phyloP scores from a whole-genome alignment of 2,888 invertebrate species.

The Steinernema hermaphroditum region DNA sequence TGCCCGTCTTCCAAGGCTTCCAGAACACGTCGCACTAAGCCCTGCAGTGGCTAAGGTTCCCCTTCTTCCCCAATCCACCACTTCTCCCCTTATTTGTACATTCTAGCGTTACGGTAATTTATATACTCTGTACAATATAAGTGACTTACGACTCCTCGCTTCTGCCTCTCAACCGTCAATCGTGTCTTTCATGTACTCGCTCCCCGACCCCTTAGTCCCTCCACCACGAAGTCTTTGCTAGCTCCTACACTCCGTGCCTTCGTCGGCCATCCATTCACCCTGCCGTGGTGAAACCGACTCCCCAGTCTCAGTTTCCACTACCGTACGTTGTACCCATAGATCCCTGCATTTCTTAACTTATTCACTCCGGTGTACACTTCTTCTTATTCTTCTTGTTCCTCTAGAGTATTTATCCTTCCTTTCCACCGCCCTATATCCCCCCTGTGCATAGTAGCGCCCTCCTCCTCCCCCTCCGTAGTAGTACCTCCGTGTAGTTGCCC shows the following conservation, averaged over 20 bases:
- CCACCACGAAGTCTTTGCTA: too few relatives aligned
- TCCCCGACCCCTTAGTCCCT: background rate
- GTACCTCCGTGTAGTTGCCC: constrained; percentile 28
- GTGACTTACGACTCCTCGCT: constrained; percentile 30
- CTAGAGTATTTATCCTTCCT: constrained; percentile 19
- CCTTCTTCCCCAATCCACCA: constrained; percentile 1
- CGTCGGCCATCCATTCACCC: constrained; percentile 18
- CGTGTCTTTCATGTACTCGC: constrained; percentile 30
- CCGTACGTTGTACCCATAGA: constrained; percentile 20
- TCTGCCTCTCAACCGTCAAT: constrained; percentile 28
- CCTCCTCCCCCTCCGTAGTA: constrained; percentile 10
- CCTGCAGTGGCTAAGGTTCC: background rate
- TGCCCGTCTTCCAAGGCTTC: constrained; percentile 26
- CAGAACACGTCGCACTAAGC: constrained; percentile 14
- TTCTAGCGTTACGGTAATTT: constrained; percentile 31
- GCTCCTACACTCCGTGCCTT: constrained; percentile 5
- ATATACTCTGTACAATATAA: constrained; percentile 31
- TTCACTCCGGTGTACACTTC: constrained; percentile 29
- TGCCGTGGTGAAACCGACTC: constrained; percentile 18
- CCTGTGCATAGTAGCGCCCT: background rate
- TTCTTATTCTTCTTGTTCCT: too few relatives aligned
- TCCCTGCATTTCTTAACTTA: constrained; percentile 24
- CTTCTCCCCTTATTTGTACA: constrained; percentile 23
- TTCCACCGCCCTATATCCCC: background rate
- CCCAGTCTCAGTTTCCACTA: background rate